Evolutionary conservation across 2,797 vertebrate species (phyloP), one percentile per base, ranked within the genome.

Genomic region (Peromyscus eremicus): DNA sequence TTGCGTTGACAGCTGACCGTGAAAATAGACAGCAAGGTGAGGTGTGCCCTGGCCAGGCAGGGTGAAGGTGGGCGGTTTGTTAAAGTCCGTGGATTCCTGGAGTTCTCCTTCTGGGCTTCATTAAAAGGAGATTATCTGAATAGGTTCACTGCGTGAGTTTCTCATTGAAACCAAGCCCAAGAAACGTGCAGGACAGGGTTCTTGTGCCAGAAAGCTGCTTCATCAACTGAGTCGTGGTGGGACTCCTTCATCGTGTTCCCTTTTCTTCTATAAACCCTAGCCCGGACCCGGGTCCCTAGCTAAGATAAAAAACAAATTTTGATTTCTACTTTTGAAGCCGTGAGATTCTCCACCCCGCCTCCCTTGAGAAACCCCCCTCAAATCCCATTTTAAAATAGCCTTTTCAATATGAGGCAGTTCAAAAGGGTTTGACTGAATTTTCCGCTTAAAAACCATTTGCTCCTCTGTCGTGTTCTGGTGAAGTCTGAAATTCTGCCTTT

Each of bases 1-100:
- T 55, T 76, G 93, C 49, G 89, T 73, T 98, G 98, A 98, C 98
- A 98, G 97, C 93, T 95, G 94, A 80, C 85, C 80, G 75, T 70
- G 96, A 93, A 27, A 23, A 85, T 11, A 19, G 85, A 75, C 82
- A 1, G 75, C 87, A 46, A 37, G 82, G 92, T 49, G 92, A 92
- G 82, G 37, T 75, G 94, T n/a, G 73, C 82, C 62, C 40, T 9
- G 81, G 68, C 55, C 49, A 12, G 91, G 23, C 23, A 34, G 25
- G 77, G 92, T 43, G 92, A 40, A 68, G 86, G 57, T 6, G 89
- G 71, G 84, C 73, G 27, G 68, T 40, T 62, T 55, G 95, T 79
- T 64, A 8, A 66, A 95, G 92, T 40, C 5, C 19, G 16, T 89
- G 92, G 10, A 1, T 81, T n/a, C 25, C 46, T 70, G 49, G 60